Conservation (phyloP, 2,797 vertebrate genomes). For the Huso huso region DNA sequence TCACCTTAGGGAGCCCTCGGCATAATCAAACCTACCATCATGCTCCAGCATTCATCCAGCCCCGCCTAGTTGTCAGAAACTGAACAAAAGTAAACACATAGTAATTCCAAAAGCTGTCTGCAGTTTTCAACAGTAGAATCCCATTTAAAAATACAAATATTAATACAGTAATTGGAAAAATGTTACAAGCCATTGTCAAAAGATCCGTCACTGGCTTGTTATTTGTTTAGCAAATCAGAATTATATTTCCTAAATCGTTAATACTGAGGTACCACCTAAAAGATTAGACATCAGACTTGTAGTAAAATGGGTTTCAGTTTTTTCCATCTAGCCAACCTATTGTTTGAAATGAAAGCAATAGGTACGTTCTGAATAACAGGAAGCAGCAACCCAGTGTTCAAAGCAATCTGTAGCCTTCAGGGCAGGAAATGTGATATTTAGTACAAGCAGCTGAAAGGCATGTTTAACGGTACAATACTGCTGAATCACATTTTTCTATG, state of each 20-base stretch:
- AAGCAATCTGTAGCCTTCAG: conserved; percentile 21
- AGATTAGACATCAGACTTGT: neutral
- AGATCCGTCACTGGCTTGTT: too few species aligned
- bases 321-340: conserved; percentile 35
- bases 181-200: too few species aligned
- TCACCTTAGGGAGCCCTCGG: too few species aligned
- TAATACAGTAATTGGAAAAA: too few species aligned
- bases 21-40: too few species aligned
- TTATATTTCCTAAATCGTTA: conserved; percentile 40
- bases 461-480: conserved; percentile 17
- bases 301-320: neutral
- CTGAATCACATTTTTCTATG: conserved; percentile 27
- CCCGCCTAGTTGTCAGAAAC: too few species aligned
- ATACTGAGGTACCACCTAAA: conserved; percentile 23
- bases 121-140: too few species aligned
- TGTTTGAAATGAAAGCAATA: conserved; percentile 44
- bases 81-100: too few species aligned
- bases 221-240: conserved; percentile 35
- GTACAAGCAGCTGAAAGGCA: conserved; percentile 27
- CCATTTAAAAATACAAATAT: too few species aligned
- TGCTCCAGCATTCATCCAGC: too few species aligned
- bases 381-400: conserved; percentile 24
- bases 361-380: conserved; percentile 44
- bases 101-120: too few species aligned
- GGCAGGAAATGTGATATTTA: conserved; percentile 30